phyloP scores from a whole-genome alignment of 2,888 invertebrate species.

The Limenitis camilla region DNA sequence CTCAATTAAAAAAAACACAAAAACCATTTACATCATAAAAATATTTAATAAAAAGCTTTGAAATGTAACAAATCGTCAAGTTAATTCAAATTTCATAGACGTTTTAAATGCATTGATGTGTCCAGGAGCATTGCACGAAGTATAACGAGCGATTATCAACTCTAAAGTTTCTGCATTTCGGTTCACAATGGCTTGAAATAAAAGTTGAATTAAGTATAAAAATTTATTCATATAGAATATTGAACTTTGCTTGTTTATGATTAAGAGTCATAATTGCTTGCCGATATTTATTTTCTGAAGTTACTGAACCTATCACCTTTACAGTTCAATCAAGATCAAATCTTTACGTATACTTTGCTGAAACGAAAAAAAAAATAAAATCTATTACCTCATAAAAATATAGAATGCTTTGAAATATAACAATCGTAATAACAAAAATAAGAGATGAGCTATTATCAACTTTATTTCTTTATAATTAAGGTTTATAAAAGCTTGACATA shows the following conservation, averaged over 20 bases:
- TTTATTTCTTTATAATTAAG: neutral
- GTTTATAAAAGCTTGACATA: neutral
- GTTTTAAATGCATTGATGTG: conserved; percentile 20
- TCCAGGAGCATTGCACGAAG: conserved; percentile 19
- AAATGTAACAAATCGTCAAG: conserved; percentile 9
- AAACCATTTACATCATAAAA: neutral
- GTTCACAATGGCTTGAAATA: neutral
- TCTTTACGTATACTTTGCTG: too few species aligned
- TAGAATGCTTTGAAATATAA: too few species aligned
- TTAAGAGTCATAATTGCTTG: neutral
- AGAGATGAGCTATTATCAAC: too few species aligned
- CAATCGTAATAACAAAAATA: too few species aligned
- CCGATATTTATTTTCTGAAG: too few species aligned
- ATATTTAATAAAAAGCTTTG: conserved; percentile 1
- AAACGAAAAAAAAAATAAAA: too few species aligned
- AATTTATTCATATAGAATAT: neutral
- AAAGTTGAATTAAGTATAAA: neutral
- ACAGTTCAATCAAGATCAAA: too few species aligned
- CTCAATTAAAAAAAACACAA: neutral
- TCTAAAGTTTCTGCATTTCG: neutral
- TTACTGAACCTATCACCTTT: too few species aligned
- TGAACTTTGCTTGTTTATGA: neutral
- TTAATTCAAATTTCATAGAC: conserved; percentile 16
- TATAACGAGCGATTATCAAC: neutral
- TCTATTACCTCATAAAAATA: too few species aligned